These are phyloP conservation scores for Buathra laborator DNA, from an alignment of 2,888 invertebrate genomes.

Conservation along the genomic window DNA sequence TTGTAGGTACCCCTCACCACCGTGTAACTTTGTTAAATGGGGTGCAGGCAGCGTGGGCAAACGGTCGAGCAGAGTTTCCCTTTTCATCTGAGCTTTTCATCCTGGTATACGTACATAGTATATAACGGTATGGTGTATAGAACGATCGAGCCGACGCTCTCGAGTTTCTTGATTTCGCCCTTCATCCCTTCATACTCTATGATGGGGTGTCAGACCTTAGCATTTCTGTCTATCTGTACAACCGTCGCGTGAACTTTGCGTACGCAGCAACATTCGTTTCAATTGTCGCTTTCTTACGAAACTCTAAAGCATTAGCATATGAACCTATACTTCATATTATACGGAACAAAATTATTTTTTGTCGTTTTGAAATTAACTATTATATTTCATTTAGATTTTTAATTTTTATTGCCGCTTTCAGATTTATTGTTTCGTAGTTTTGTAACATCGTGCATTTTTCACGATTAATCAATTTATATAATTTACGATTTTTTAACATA, in stretches of 20 bases:
- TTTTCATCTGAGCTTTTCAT: constrained; percentile 51
- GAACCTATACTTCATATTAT: background rate
- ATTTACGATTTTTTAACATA: too few relatives aligned
- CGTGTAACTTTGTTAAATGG: constrained; percentile 65
- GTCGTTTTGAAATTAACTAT: too few relatives aligned
- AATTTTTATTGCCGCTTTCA: too few relatives aligned
- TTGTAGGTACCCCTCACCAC: constrained; percentile 33
- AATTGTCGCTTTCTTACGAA: background rate
- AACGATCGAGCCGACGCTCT: constrained; percentile 44
- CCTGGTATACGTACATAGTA: background rate
- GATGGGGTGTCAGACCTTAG: background rate
- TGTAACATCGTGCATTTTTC: too few relatives aligned
- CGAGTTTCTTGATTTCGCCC: constrained; percentile 43
- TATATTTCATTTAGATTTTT: too few relatives aligned
- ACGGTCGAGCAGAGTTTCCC: constrained; percentile 54
- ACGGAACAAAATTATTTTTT: background rate
- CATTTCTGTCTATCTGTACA: background rate
- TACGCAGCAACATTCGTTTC: constrained; percentile 3
- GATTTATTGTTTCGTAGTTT: too few relatives aligned
- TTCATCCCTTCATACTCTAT: background rate
- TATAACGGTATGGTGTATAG: background rate
- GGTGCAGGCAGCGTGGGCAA: constrained; percentile 57
- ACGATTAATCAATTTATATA: too few relatives aligned
- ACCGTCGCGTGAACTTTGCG: background rate
- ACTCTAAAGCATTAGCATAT: background rate